Evolutionary conservation across 2,113 vertebrate species (phyloP).

Genomic region (Silurus asotus): DNA sequence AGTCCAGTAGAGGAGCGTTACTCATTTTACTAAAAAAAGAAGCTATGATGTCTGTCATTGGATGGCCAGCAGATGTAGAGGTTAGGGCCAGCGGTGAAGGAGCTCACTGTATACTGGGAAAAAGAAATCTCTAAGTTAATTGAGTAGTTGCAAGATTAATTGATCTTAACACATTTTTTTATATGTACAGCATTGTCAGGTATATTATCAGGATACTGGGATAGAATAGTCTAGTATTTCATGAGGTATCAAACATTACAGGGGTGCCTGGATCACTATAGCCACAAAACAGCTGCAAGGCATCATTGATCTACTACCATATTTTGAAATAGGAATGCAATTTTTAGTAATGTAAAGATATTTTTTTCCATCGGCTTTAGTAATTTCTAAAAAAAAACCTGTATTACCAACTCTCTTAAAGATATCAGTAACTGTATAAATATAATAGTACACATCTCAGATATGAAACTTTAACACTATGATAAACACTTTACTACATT

Average conservation of each 20-base stretch:
- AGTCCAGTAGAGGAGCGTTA: slow-evolving; percentile 76
- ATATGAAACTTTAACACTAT: not conserved
- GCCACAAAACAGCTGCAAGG: not conserved
- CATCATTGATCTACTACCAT: not conserved
- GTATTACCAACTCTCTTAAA: not conserved
- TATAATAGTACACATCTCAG: not conserved
- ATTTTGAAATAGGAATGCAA: not conserved
- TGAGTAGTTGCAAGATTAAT: not conserved
- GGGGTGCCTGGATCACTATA: not conserved
- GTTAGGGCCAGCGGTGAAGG: not conserved
- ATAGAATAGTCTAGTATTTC: too few species aligned
- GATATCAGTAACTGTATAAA: not conserved
- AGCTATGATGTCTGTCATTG: not conserved
- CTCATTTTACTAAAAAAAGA: slow-evolving; percentile 72
- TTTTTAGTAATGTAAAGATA: not conserved
- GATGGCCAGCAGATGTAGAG: not conserved
- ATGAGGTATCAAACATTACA: not conserved
- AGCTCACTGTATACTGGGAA: not conserved
- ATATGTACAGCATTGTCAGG: not conserved
- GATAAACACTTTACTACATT: not conserved
- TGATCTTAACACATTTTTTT: not conserved
- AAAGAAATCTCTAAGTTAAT: not conserved
- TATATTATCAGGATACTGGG: not conserved
- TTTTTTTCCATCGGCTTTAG: not conserved
- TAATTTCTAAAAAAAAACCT: too few species aligned